A percentile compares a stretch with the other conserved stretches of the same genome.
Conservation (phyloP, 2,888 invertebrate species). For the Calameuta filiformis region DNA sequence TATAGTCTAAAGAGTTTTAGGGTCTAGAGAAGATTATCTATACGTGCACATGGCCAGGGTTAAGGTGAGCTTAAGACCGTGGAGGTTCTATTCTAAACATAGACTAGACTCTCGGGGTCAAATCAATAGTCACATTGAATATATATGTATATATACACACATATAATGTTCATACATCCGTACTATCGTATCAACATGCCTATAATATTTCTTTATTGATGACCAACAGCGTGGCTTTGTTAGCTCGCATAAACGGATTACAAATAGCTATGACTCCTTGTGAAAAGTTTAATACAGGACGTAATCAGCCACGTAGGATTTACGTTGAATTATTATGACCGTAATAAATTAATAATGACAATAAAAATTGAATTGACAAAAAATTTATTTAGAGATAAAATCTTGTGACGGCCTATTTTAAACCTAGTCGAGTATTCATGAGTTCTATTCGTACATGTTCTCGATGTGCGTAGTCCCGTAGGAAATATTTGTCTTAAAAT, state of each 20-base stretch:
- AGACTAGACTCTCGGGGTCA: slow-evolving; percentile 42
- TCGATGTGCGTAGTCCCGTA: neutral
- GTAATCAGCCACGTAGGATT: neutral
- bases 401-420: neutral
- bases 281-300: neutral
- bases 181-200: slow-evolving; percentile 22
- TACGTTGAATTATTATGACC: neutral
- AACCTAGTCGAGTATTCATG: neutral
- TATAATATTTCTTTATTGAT: slow-evolving; percentile 1
- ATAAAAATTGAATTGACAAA: neutral
- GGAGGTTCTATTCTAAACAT: slow-evolving; percentile 52
- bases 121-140: slow-evolving; percentile 49
- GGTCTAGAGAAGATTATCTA: neutral
- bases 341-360: neutral
- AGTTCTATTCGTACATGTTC: neutral
- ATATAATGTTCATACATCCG: slow-evolving; percentile 28
- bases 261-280: neutral
- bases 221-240: neutral
- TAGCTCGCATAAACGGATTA: neutral
- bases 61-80: slow-evolving; percentile 41
- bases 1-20: neutral
- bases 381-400: neutral
- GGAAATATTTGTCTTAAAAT: neutral
- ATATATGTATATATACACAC: slow-evolving; percentile 21
- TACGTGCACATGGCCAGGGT: slow-evolving; percentile 28